Conservation (phyloP, 2,113 vertebrate genomes). For the Lycaon pictus region DNA sequence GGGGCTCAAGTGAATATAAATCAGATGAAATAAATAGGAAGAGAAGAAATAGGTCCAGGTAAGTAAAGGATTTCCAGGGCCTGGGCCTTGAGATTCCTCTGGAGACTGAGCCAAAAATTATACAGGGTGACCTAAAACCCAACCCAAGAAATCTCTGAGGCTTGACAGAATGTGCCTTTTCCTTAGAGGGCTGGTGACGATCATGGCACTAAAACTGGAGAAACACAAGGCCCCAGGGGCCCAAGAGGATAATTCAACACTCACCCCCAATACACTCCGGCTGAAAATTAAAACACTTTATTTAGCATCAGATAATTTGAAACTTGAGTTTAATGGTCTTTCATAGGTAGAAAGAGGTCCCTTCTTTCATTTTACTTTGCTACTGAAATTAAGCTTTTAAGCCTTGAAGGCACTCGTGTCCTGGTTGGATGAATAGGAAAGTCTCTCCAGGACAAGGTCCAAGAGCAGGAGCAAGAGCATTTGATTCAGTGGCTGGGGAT, state of each 20-base stretch:
- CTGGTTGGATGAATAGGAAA: neutral
- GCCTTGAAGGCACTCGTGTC: neutral
- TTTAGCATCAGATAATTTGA: slow-evolving; percentile 44
- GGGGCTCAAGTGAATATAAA: neutral
- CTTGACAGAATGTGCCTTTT: neutral
- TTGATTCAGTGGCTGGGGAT: neutral
- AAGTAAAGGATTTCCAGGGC: neutral
- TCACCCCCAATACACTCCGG: neutral
- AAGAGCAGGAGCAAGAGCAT: neutral
- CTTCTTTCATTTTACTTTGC: neutral
- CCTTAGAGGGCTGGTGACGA: neutral
- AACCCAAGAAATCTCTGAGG: neutral
- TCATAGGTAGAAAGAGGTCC: neutral
- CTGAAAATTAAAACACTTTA: slow-evolving; percentile 50
- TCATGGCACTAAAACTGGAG: neutral
- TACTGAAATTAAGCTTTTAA: neutral
- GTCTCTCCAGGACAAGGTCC: neutral
- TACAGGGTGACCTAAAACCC: neutral
- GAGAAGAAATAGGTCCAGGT: neutral
- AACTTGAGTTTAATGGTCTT: slow-evolving; percentile 1
- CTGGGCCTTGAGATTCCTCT: neutral
- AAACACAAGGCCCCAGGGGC: neutral
- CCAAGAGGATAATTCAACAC: neutral
- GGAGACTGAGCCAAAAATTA: neutral
- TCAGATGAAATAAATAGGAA: neutral